phyloP scores from a whole-genome alignment of 2,888 invertebrate species.

The Eulithis prunata region DNA sequence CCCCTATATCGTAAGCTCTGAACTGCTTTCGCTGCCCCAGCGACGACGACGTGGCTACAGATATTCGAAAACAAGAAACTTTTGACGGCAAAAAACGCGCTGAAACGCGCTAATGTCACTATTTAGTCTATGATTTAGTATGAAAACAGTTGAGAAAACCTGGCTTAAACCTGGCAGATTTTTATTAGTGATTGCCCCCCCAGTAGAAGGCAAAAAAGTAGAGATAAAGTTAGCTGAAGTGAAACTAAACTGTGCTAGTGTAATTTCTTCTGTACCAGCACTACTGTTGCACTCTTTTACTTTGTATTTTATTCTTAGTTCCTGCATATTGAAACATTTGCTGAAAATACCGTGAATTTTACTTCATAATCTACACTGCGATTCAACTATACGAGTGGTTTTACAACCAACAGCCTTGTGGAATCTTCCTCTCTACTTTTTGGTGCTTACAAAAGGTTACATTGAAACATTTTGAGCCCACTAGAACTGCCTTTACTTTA shows the following conservation, averaged over 20 bases:
- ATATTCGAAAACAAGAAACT: too few relatives aligned
- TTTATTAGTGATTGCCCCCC: too few relatives aligned
- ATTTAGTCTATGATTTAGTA: too few relatives aligned
- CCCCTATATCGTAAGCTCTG: too few relatives aligned
- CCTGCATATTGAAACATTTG: constrained; percentile 2
- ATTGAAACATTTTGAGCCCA: constrained; percentile 2
- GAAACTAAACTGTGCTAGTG: not conserved
- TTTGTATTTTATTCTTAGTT: constrained; percentile 2
- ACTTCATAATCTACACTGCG: constrained; percentile 1
- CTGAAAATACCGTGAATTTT: constrained; percentile 1
- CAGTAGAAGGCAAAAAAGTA: too few relatives aligned
- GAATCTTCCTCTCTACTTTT: not conserved
- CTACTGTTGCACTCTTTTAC: not conserved
- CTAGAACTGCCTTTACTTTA: not conserved
- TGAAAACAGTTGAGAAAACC: too few relatives aligned
- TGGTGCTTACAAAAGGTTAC: constrained; percentile 11
- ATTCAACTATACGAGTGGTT: constrained; percentile 12
- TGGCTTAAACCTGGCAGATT: too few relatives aligned
- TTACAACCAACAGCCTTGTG: constrained; percentile 10
- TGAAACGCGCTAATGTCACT: too few relatives aligned
- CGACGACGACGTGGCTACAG: too few relatives aligned
- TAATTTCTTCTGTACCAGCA: not conserved
- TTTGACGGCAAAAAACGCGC: too few relatives aligned
- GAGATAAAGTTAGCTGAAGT: not conserved
- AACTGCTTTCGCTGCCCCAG: too few relatives aligned